Conservation (phyloP, 2,113 vertebrate genomes). For the Uria lomvia region DNA sequence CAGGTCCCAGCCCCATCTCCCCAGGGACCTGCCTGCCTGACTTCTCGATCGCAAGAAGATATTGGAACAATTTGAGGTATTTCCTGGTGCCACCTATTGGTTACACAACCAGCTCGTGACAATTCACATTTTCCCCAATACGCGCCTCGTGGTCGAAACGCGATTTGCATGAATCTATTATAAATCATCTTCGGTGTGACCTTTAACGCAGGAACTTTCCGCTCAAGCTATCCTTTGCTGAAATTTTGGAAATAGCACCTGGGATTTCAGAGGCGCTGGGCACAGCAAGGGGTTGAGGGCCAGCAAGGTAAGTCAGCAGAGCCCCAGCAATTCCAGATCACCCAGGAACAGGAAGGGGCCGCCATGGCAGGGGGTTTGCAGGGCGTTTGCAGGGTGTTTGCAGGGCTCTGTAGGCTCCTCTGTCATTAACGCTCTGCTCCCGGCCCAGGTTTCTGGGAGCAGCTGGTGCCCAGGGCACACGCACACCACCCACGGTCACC, state of each 20-base stretch:
- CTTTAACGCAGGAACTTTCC: background rate
- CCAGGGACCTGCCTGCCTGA: background rate
- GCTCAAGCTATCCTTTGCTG: background rate
- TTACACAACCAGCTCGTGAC: background rate
- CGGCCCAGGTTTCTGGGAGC: background rate
- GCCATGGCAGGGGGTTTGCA: accelerated
- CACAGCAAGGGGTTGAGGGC: background rate
- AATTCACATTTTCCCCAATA: background rate
- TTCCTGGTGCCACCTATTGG: background rate
- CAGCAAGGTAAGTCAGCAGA: background rate
- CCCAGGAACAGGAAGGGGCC: background rate
- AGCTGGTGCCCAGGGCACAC: accelerated
- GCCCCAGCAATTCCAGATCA: background rate
- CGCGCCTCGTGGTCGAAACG: accelerated
- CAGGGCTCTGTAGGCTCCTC: background rate
- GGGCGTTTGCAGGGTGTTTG: no score
- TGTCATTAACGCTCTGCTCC: background rate
- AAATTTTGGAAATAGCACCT: background rate
- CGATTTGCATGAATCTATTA: background rate
- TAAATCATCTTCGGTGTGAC: background rate
- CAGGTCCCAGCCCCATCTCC: background rate
- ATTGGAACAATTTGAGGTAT: background rate
- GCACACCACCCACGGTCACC: accelerated
- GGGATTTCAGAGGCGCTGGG: background rate
- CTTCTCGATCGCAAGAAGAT: background rate